Percentiles rank a stretch among this genome's conserved stretches.
Evolutionary conservation across 2,888 invertebrate genomes (phyloP).

Genomic region (Mimumesa dahlbomi): DNA sequence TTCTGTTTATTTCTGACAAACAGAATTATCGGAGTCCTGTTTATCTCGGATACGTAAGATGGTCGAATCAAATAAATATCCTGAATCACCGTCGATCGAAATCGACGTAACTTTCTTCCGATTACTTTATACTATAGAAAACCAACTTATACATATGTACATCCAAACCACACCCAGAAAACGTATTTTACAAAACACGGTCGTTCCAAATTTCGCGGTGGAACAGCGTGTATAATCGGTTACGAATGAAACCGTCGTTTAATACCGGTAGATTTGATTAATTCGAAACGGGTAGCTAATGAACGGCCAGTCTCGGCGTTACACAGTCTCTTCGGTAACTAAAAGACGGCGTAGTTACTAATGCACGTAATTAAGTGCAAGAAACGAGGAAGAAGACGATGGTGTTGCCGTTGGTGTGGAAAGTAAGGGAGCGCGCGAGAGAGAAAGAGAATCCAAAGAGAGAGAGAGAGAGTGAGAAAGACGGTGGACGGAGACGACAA

Average conservation of each 20-base stretch:
- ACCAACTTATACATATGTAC: no score
- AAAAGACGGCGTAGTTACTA: slow-evolving; percentile 39
- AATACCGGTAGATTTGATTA: slow-evolving; percentile 27
- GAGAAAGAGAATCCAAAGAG: not conserved
- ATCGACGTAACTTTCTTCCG: no score
- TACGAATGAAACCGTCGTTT: not conserved
- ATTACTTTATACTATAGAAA: no score
- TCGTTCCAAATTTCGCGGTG: no score
- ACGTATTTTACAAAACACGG: no score
- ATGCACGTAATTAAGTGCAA: slow-evolving; percentile 56
- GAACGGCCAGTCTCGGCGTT: slow-evolving; percentile 24
- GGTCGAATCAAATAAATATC: no score
- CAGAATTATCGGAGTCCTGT: no score
- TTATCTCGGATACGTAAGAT: no score
- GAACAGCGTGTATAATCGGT: no score
- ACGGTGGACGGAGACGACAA: slow-evolving; percentile 41
- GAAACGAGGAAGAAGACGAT: slow-evolving; percentile 24
- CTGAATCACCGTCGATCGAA: no score
- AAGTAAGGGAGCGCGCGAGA: slow-evolving; percentile 14
- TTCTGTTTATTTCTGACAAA: no score
- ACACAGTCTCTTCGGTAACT: slow-evolving; percentile 20
- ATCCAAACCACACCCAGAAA: no score
- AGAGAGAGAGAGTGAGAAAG: not conserved
- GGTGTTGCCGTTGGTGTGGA: slow-evolving; percentile 10
- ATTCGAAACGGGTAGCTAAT: slow-evolving; percentile 10